A percentile compares a stretch with the other conserved stretches of the same genome.
These are phyloP conservation scores for Hippocampus mohnikei DNA, from an alignment of 2,113 vertebrate genomes.

Conservation along the genomic window DNA sequence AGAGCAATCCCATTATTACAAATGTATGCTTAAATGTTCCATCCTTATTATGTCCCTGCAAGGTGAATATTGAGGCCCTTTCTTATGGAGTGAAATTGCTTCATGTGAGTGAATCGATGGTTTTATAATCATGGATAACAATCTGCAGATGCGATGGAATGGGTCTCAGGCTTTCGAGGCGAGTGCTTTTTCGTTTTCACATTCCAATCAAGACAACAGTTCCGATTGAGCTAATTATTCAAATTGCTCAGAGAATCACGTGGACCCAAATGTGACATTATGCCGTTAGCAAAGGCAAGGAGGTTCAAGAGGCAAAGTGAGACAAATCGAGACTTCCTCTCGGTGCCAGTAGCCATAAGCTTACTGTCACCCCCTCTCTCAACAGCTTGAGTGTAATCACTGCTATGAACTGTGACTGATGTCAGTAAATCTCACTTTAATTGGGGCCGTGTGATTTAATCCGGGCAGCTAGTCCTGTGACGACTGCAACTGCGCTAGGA, in stretches of 20 bases:
- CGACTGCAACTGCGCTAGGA: constrained; percentile 12
- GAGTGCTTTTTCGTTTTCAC: constrained; percentile 8
- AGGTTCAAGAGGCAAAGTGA: constrained; percentile 31
- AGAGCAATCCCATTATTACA: constrained; percentile 32
- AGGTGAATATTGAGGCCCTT: constrained; percentile 52
- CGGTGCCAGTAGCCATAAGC: constrained; percentile 43
- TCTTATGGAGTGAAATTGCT: constrained; percentile 39
- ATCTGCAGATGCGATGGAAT: constrained; percentile 38
- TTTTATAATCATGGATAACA: constrained; percentile 41
- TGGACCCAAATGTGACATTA: neutral
- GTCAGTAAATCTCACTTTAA: constrained; percentile 65
- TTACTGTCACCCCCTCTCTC: constrained; percentile 51
- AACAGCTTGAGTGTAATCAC: constrained; percentile 66
- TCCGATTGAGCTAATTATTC: neutral
- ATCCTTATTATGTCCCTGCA: constrained; percentile 50
- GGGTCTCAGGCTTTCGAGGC: constrained; percentile 12
- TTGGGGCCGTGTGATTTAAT: constrained; percentile 59
- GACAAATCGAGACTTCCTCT: constrained; percentile 45
- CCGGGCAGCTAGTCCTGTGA: constrained; percentile 29
- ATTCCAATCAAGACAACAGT: constrained; percentile 9
- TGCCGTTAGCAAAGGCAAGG: neutral
- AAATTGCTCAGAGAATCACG: neutral
- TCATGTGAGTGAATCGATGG: constrained; percentile 53
- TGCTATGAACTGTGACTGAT: constrained; percentile 63
- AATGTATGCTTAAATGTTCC: constrained; percentile 33